Percentiles rank a stretch among this genome's conserved stretches.
phyloP scores from a whole-genome alignment of 1,140 invertebrate genomes.

The Bombyx mandarina region DNA sequence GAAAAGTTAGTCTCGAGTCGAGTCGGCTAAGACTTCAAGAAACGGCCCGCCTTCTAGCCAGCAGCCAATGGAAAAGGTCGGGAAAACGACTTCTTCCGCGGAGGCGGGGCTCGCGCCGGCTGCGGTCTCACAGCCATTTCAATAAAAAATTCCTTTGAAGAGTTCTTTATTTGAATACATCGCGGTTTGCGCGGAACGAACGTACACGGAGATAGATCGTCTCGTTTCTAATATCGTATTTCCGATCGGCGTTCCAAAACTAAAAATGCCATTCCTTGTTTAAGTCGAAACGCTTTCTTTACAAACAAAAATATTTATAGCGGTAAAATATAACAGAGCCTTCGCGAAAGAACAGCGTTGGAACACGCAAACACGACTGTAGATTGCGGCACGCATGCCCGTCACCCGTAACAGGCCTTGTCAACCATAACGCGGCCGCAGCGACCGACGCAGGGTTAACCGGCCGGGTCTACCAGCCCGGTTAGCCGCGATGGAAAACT shows the following conservation, averaged over 20 bases:
- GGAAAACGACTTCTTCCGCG: constrained; percentile 58
- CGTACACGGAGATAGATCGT: constrained; percentile 12
- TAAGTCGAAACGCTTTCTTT: no score
- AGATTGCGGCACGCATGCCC: constrained; percentile 38
- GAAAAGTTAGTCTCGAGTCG: constrained; percentile 58
- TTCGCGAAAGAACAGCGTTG: neutral
- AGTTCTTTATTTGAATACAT: constrained; percentile 63
- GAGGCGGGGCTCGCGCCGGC: constrained; percentile 46
- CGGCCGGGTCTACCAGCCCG: constrained; percentile 25
- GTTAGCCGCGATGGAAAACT: constrained; percentile 54
- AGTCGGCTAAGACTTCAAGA: constrained; percentile 45
- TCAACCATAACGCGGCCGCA: constrained; percentile 66
- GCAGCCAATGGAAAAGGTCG: constrained; percentile 64
- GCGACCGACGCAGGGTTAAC: constrained; percentile 29
- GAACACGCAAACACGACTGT: constrained; percentile 42
- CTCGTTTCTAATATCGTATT: constrained; percentile 20
- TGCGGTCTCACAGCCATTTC: constrained; percentile 61
- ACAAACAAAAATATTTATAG: neutral
- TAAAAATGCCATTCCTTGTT: constrained; percentile 3
- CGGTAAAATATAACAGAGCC: neutral
- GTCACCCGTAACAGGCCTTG: constrained; percentile 54
- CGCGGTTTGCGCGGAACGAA: constrained; percentile 33
- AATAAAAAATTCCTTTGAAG: constrained; percentile 65
- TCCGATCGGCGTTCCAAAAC: constrained; percentile 6
- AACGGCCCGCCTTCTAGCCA: constrained; percentile 45